Base-by-base conservation (phyloP, 2,797 vertebrate species). In the Echiichthys vipera region DNA sequence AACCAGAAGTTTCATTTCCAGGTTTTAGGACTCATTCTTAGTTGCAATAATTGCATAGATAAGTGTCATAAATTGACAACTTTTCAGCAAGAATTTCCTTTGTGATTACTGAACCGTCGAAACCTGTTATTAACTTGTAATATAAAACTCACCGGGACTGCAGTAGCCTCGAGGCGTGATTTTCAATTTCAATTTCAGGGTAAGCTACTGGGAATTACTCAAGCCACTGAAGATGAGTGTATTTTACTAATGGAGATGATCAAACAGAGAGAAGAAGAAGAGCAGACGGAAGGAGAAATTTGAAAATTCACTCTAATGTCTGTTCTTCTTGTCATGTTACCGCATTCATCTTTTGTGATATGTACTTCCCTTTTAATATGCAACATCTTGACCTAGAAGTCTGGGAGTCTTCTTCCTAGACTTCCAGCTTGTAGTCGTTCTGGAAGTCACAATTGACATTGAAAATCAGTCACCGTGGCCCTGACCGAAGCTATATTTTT, bases 111-210 rank as follows among this genome's bases (percentile, higher is more conserved):
- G 65, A 71, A 74, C 15, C 27, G 61, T 40, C n/a, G 24, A 61
- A 67, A 63, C 27, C 53, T 49, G 55, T 76, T 65, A 65, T 71
- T 50, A 56, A 70, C 57, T 25, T 53, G 20, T 67, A 58, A 77
- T 39, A 58, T 65, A 47, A 71, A 78, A 70, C 49, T 61, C 57
- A 37, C 20, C 25, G 10, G 34, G 64, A 72, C 30, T 43, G 34
- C 40, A 43, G 32, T 30, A 29, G 71, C 76, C 62, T 14, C 0
- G 7, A 49, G 71, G 57, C 30, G 12, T 34, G 2, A 47, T 54
- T 77, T 71, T 54, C 1, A 77, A 70, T 82, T 79, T 72, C 59
- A 75, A 40, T 58, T 70, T 61, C 22, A 69, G 43, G 50, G 22
- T 75, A 55, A 57, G 63, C 55, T 14, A 59, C 53, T 24, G 56